Base-by-base conservation (phyloP, 23 tunicate species). In the Ascidia mentula region DNA sequence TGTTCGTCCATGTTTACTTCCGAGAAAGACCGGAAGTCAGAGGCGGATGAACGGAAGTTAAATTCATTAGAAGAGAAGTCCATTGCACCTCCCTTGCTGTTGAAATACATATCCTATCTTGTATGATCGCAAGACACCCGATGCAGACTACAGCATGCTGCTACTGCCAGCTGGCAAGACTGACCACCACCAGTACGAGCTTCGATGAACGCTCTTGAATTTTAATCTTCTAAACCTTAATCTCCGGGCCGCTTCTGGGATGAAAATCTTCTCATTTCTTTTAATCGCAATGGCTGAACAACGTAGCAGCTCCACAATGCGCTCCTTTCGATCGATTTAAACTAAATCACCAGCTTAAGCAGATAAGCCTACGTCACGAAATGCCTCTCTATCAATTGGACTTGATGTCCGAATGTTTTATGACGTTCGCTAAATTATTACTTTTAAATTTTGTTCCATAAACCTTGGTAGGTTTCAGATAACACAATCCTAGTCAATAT, bases 21-120 rank as follows among this genome's bases (percentile, higher is more conserved):
- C 22, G 65, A 53, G 65, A 53, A 53, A 26, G 65, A 53, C 4
- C 65, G 65, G 24, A 75, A 75, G 34, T 75, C 79, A 34, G 53
- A 38, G 40, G 46, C 79, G 18, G 33, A 24, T 31, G 81, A 46
- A 32, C 81, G 81, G 46, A 77, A 77, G 69, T 77, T 35, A 22
- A 77, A 77, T 30, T 77, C 70, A 32, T 77, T 46, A 5, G 81
- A 77, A 22, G 70, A 77, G 46, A 77, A 77, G 81, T 77, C 70
- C 70, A 77, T 77, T 31, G 81, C 81, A 6, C 70, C 81, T 1
- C 81, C 81, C 40, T 31, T 33, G 37, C 70, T 77, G 40, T 77
- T 77, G 38, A 45, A 45, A 46, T 77, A 77, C 81, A 77, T 77
- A 3, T 9, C 65, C 24, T 26, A 26, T 33, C 30, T 77, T 5